These are phyloP conservation scores for Ptychadena robeensis DNA, from an alignment of 2,797 vertebrate species.

Conservation along the genomic window DNA sequence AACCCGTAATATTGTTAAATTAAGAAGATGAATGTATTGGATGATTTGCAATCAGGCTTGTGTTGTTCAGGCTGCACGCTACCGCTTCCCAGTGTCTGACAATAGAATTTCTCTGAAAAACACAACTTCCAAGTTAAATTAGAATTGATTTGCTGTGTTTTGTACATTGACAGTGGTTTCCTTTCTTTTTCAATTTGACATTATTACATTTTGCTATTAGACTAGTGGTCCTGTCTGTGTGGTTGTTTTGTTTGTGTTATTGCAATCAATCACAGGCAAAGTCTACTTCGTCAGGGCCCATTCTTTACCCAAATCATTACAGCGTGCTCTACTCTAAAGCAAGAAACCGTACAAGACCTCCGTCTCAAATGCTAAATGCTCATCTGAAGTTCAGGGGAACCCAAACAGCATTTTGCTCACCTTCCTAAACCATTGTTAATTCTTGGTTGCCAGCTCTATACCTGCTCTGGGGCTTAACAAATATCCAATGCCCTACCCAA, in stretches of 20 bases:
- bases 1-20: conserved; percentile 41
- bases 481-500: too few species aligned
- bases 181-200: conserved; percentile 12
- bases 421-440: too few species aligned
- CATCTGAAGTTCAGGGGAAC: too few species aligned
- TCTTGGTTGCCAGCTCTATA: too few species aligned
- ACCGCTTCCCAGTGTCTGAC: conserved; percentile 12
- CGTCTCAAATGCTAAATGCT: too few species aligned
- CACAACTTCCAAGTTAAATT: conserved; percentile 49
- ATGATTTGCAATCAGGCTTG: conserved; percentile 34
- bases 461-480: too few species aligned
- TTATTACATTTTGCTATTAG: conserved; percentile 44
- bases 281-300: too few species aligned
- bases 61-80: conserved; percentile 10
- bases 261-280: conserved; percentile 16
- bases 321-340: too few species aligned
- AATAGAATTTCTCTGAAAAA: conserved; percentile 39
- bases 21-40: conserved; percentile 47
- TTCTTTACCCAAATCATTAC: too few species aligned
- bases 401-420: too few species aligned
- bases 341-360: too few species aligned
- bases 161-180: conserved; percentile 40
- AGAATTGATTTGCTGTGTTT: conserved; percentile 53
- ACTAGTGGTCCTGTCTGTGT: conserved; percentile 1
- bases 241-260: neutral